Conservation (phyloP, 1,140 invertebrate species). For the Bombus huntii region DNA sequence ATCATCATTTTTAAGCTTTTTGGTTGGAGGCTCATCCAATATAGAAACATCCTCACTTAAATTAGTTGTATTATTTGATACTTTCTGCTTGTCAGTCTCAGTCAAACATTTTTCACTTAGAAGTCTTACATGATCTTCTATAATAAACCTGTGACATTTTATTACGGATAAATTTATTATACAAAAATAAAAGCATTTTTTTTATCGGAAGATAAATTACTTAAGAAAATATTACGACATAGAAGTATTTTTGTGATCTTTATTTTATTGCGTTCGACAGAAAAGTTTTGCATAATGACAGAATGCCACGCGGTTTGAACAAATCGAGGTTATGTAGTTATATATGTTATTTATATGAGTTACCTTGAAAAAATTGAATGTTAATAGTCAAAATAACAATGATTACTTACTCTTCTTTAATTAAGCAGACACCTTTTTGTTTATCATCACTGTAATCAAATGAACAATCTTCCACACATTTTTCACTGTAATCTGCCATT, state of each 20-base stretch:
- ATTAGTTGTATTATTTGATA: conserved; percentile 70
- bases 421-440: conserved; percentile 82
- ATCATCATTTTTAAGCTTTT: conserved; percentile 76
- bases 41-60: conserved; percentile 60
- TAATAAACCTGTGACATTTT: conserved; percentile 76
- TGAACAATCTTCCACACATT: conserved; percentile 57
- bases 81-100: conserved; percentile 80
- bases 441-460: conserved; percentile 72
- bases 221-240: not conserved
- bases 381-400: not conserved
- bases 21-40: conserved; percentile 71
- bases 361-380: not conserved
- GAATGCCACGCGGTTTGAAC: not conserved
- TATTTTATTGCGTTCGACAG: not conserved
- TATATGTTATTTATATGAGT: too few relatives aligned
- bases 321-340: conserved; percentile 41
- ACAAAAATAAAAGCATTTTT: not conserved
- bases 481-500: conserved; percentile 63
- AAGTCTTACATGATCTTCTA: conserved; percentile 78
- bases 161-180: not conserved
- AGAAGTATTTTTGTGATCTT: not conserved
- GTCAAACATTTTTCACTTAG: conserved; percentile 77
- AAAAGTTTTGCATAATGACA: not conserved
- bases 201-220: not conserved
- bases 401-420: conserved; percentile 83